Conservation (phyloP, 2,888 invertebrate species). For the Lucinisca nassula region DNA sequence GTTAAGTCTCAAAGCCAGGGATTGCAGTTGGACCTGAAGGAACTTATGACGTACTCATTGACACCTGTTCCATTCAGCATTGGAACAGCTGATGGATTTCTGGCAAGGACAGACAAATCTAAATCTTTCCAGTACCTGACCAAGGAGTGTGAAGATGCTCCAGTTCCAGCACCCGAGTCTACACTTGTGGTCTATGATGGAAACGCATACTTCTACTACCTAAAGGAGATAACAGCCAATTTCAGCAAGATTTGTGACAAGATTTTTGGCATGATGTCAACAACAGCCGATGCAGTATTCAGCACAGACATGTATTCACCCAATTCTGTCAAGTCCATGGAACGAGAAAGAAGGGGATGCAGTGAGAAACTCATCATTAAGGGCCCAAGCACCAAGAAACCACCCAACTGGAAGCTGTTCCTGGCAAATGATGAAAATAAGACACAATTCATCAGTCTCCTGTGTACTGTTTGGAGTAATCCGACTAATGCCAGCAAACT, state of each 20-base stretch:
- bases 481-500: conserved; percentile 29
- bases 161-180: neutral
- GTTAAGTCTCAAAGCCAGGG: conserved; percentile 18
- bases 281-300: conserved; percentile 31
- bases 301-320: conserved; percentile 38
- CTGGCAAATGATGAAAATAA: conserved; percentile 16
- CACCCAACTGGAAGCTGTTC: conserved; percentile 43
- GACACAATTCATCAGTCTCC: neutral
- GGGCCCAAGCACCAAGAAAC: conserved; percentile 19
- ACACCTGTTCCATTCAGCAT: conserved; percentile 35
- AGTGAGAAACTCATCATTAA: conserved; percentile 15
- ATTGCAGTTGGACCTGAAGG: conserved; percentile 13
- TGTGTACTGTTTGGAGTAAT: too few species aligned
- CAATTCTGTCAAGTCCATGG: conserved; percentile 17
- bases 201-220: conserved; percentile 44
- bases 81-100: conserved; percentile 30
- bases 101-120: conserved; percentile 38
- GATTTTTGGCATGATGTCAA: conserved; percentile 43
- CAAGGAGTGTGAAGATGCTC: neutral
- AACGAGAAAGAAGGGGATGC: conserved; percentile 21
- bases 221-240: conserved; percentile 38
- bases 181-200: conserved; percentile 28
- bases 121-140: conserved; percentile 32
- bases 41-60: too few species aligned
- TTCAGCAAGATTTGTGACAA: conserved; percentile 35